Evolutionary conservation across 2,113 vertebrate genomes (phyloP), one percentile per base, ranked within the genome.

Genomic region (Nannobrachium achirus): DNA sequence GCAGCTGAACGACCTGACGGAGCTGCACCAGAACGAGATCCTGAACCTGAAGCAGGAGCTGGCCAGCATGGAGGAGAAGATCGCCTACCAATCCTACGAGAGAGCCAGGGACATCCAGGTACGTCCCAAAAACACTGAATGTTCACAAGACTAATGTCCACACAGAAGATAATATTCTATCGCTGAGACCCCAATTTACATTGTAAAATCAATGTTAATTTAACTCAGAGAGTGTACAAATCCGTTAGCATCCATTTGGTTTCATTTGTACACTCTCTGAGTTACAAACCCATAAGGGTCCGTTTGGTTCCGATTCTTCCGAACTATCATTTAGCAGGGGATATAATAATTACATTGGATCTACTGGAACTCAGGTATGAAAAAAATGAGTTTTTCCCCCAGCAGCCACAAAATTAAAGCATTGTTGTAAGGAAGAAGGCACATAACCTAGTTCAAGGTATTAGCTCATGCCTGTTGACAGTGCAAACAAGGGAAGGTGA

Each of bases 61-160:
- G 92, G 95, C 95, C 86, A 99, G 97, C 91, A 98, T 99, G 98
- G 98, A 99, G 88, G 97, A 99, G 89, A 99, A 99, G 82, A 98
- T 99, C 1, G 96, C 97, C n/a, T 99, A 99, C 74, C 98, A 99
- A 91, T 99, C 96, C 2, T 95, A 97, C 0, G 98, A 99, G 85
- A 90, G 97, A 80, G 95, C 92, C 58, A 77, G 89, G 73, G 93
- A 94, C 85, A 91, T 92, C 50, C 93, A 94, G 93, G 93, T 93
- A 66, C 33, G 86, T 83, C 16, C 15, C n/a, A 9, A 8, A 6
- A 25, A 15, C 4, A 33, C 25, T 33, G 3, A n/a, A 33, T 33
- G 25, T 33, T 33, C 25, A 33, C 6, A n/a, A n/a, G n/a, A n/a
- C n/a, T n/a, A n/a, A n/a, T n/a, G n/a, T n/a, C n/a, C n/a, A n/a